Percentiles rank a stretch among this genome's conserved stretches.
Evolutionary conservation across 2,888 invertebrate species (phyloP).

Genomic region (Sussaba pulchella): DNA sequence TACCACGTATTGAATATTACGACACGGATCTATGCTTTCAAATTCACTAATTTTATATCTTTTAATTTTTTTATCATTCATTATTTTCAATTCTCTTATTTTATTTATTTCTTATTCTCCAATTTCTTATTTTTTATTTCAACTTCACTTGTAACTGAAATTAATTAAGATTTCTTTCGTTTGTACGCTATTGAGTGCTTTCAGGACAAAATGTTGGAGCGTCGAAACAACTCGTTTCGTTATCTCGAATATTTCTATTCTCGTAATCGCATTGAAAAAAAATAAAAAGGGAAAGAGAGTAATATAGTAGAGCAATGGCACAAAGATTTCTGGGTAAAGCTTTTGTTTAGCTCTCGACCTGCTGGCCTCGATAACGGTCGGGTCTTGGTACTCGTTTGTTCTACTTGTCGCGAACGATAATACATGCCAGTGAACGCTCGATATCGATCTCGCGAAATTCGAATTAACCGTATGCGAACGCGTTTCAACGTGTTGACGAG

Average conservation of each 20-base stretch:
- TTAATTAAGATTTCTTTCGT: too few species aligned
- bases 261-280: conserved; percentile 17
- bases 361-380: conserved; percentile 47
- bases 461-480: neutral
- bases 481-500: neutral
- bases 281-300: conserved; percentile 3
- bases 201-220: neutral
- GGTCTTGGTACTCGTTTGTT: conserved; percentile 37
- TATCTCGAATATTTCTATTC: conserved; percentile 31
- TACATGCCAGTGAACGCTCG: conserved; percentile 11
- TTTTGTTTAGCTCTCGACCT: conserved; percentile 39
- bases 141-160: too few species aligned
- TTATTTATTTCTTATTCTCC: too few species aligned
- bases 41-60: too few species aligned
- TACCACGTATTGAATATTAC: too few species aligned
- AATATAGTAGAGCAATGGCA: neutral
- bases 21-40: too few species aligned
- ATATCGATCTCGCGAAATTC: conserved; percentile 8
- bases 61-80: too few species aligned
- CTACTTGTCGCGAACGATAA: conserved; percentile 35
- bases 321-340: conserved; percentile 43
- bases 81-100: too few species aligned
- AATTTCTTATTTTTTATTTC: too few species aligned
- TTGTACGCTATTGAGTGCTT: neutral
- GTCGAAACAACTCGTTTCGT: neutral